Conservation (phyloP, 2,113 vertebrate species). For the Pimephales promelas region DNA sequence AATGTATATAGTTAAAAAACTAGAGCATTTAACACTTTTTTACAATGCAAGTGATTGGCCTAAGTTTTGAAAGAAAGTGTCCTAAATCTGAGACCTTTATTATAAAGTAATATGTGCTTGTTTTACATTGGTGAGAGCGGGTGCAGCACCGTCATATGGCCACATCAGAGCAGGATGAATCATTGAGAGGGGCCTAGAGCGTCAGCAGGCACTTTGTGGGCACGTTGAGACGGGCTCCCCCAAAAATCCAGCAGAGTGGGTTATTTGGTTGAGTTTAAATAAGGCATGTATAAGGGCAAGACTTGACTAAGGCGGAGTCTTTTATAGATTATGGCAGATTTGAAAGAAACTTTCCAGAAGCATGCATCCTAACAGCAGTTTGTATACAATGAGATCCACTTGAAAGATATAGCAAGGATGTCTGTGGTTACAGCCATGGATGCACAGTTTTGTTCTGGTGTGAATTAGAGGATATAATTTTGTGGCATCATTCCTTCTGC, state of each 20-base stretch:
- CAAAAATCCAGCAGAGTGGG: constrained; percentile 48
- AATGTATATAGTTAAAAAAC: constrained; percentile 72
- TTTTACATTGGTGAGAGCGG: constrained; percentile 62
- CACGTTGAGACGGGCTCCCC: constrained; percentile 51
- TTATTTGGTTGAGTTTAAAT: constrained; percentile 51
- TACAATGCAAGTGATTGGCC: not conserved
- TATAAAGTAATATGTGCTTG: constrained; percentile 53
- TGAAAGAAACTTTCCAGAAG: not conserved
- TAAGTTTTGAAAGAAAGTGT: not conserved
- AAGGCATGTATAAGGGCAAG: not conserved
- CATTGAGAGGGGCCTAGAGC: constrained; percentile 68
- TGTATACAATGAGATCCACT: not conserved
- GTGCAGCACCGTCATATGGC: constrained; percentile 62
- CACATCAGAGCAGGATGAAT: constrained; percentile 74
- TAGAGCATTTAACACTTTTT: constrained; percentile 44
- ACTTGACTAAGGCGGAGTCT: not conserved
- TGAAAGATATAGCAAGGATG: not conserved
- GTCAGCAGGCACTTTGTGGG: constrained; percentile 38
- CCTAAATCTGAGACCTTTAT: not conserved
- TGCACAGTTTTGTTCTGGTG: constrained; percentile 11
- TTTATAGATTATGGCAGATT: constrained; percentile 5
- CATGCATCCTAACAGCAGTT: constrained; percentile 1
- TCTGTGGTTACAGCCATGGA: not conserved
- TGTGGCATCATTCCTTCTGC: constrained; percentile 45
- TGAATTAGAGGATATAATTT: constrained; percentile 48